Conservation (phyloP, 2,888 invertebrate species). For the Mythimna impura region DNA sequence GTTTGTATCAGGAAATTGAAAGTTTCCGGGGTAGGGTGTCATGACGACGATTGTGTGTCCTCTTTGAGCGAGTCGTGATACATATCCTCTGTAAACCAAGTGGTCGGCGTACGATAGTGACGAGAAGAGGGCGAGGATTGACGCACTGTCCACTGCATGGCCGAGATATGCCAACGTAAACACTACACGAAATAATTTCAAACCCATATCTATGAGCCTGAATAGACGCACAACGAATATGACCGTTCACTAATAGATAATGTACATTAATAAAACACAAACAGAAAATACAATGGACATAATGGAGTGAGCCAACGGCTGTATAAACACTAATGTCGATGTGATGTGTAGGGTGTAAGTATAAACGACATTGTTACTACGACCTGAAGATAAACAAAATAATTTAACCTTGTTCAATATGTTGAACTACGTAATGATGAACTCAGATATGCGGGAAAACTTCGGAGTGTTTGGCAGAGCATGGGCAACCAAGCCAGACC, state of each 20-base stretch:
- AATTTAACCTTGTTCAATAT: slow-evolving; percentile 1
- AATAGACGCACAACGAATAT: slow-evolving; percentile 51
- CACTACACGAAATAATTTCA: slow-evolving; percentile 64
- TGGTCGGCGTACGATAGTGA: slow-evolving; percentile 85
- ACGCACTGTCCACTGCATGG: slow-evolving; percentile 72
- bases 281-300: slow-evolving; percentile 46
- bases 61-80: slow-evolving; percentile 77
- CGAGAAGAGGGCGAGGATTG: slow-evolving; percentile 83
- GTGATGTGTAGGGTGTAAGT: slow-evolving; percentile 48
- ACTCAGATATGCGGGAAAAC: neutral
- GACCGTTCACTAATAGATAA: slow-evolving; percentile 45
- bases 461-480: neutral
- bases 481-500: no score
- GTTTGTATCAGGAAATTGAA: slow-evolving; percentile 78
- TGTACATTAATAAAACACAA: slow-evolving; percentile 64
- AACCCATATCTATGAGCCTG: slow-evolving; percentile 66
- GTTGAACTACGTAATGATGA: slow-evolving; percentile 2
- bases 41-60: slow-evolving; percentile 83
- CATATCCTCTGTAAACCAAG: slow-evolving; percentile 81
- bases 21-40: slow-evolving; percentile 86
- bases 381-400: slow-evolving; percentile 27
- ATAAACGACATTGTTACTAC: slow-evolving; percentile 39
- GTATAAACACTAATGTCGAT: slow-evolving; percentile 71
- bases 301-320: slow-evolving; percentile 64
- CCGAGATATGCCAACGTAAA: slow-evolving; percentile 66